Evolutionary conservation across 2,797 vertebrate genomes (phyloP), one percentile per base, ranked within the genome.

Genomic region (Sebastes aleutianus): DNA sequence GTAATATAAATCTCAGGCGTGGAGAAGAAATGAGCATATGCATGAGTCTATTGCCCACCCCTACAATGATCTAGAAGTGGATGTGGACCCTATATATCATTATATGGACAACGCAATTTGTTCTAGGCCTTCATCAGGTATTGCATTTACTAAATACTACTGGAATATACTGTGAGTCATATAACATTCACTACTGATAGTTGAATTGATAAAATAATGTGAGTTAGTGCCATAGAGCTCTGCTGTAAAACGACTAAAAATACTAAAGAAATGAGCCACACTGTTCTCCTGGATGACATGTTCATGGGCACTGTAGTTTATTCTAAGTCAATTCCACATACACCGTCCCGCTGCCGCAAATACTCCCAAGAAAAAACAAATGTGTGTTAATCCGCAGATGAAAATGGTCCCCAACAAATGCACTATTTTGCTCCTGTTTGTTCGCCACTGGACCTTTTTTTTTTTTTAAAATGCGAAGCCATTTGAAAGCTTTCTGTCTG

Each of bases 1-100:
- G 59, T 24, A 65, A 58, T 65, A 68, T 71, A 75, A 29, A 67
- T 54, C 24, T 72, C 73, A 69, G 56, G 29, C 32, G 27, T 16
- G 24, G 78, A 59, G 69, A 80, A 79, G 74, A 77, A 75, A 78
- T 64, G 20, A 83, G 29, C 68, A 70, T 79, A 80, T 79, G 78
- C 70, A 87, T 70, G 66, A 81, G 58, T 53, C 18, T 24, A 27
- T 53, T 72, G 59, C 67, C 54, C 36, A 50, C 71, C 70, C 61
- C 1, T 50, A 76, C 65, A 34, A 63, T 81, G 12, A 74, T 66
- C 34, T 73, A 29, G 61, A 74, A 78, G 54, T 71, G 69, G 47
- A 80, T 83, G 78, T 78, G 62, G 68, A 86, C n/a, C 24, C 29
- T 13, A 43, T 50, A 43, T 53, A 31, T 80, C 62, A 59, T 57